Conservation (phyloP, 2,113 vertebrate genomes). For the Caranx ignobilis region DNA sequence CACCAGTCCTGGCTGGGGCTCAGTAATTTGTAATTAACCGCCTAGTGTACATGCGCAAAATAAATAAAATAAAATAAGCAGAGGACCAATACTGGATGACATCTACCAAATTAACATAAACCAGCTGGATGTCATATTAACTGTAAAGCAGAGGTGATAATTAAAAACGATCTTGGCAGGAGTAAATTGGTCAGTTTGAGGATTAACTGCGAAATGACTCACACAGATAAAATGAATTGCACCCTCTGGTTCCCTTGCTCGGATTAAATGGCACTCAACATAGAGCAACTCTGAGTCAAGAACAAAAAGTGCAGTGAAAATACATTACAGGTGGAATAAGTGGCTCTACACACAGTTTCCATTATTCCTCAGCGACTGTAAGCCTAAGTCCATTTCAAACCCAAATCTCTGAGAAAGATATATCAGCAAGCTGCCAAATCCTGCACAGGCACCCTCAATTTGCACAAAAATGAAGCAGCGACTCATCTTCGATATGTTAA, state of each 20-base stretch:
- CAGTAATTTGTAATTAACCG: conserved; percentile 78
- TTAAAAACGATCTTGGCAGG: conserved; percentile 79
- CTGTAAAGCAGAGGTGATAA: conserved; percentile 76
- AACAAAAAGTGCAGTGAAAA: conserved; percentile 64
- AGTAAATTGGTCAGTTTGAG: conserved; percentile 78
- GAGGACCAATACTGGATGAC: conserved; percentile 38
- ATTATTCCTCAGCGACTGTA: conserved; percentile 59
- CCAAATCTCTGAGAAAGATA: conserved; percentile 54
- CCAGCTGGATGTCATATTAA: conserved; percentile 77
- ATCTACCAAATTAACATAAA: conserved; percentile 70
- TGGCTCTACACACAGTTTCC: conserved; percentile 64
- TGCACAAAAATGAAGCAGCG: conserved; percentile 57
- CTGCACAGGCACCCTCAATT: conserved; percentile 52
- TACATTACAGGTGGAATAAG: conserved; percentile 63
- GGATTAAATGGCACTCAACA: conserved; percentile 70
- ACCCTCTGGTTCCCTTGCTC: conserved; percentile 62
- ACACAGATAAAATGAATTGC: conserved; percentile 71
- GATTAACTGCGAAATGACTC: conserved; percentile 77
- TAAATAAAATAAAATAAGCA: conserved; percentile 11
- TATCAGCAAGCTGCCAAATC: conserved; percentile 66
- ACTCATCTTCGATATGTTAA: conserved; percentile 57
- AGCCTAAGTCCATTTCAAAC: conserved; percentile 56
- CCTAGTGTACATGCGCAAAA: conserved; percentile 36
- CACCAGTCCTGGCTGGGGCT: conserved; percentile 67
- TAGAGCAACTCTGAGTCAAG: conserved; percentile 32